phyloP scores from a whole-genome alignment of 1,140 invertebrate species.

The Lanistes nyassanus region DNA sequence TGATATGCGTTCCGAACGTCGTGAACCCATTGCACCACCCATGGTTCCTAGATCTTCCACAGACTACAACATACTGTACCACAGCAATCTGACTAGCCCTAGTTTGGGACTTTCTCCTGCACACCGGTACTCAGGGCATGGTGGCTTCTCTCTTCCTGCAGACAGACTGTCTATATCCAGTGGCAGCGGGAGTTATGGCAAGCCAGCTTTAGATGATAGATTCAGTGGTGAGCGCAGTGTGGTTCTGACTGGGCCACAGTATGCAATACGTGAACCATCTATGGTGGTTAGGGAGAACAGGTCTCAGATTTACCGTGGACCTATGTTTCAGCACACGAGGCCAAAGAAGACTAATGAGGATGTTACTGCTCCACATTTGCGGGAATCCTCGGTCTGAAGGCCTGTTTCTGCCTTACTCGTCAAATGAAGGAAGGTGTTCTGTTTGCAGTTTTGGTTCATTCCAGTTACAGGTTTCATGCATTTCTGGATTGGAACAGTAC shows the following conservation, averaged over 20 bases:
- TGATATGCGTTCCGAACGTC: constrained; percentile 11
- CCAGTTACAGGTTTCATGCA: too few relatives aligned
- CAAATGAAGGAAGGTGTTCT: too few relatives aligned
- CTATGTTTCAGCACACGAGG: constrained; percentile 27
- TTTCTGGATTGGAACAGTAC: too few relatives aligned
- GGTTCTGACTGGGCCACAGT: neutral
- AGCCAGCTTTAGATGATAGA: neutral
- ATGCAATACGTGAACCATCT: neutral
- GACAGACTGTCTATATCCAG: constrained; percentile 11
- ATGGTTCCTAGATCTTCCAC: constrained; percentile 34
- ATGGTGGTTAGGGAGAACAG: constrained; percentile 21
- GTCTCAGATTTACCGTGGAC: constrained; percentile 37
- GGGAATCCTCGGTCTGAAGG: constrained; percentile 52
- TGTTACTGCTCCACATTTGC: constrained; percentile 43
- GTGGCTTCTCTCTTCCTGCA: constrained; percentile 13
- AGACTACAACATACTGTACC: constrained; percentile 33
- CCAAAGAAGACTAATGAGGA: constrained; percentile 36
- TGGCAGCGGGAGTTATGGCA: neutral
- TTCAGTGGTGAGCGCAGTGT: neutral
- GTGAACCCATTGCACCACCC: constrained; percentile 5
- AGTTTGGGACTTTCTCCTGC: constrained; percentile 4
- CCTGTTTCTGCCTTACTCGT: neutral
- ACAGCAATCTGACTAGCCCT: constrained; percentile 3
- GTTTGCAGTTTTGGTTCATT: too few relatives aligned
- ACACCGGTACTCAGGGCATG: constrained; percentile 6